phyloP scores from a whole-genome alignment of 2,797 vertebrate species.

The Myotis daubentonii region DNA sequence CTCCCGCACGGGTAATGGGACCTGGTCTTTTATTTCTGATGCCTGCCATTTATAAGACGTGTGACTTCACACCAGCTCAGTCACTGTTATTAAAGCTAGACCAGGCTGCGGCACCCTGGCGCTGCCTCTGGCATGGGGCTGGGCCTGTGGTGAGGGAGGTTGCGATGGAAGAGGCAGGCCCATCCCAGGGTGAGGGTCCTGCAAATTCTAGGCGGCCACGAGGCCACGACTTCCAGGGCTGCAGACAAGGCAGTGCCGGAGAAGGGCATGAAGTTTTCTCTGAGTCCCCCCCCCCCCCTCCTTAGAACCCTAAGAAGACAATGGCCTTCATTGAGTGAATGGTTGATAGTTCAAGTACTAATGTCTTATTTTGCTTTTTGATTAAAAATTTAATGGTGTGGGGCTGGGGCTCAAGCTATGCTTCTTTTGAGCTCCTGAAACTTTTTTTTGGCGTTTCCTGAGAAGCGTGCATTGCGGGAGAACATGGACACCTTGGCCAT shows the following conservation, averaged over 20 bases:
- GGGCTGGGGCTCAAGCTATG: background rate
- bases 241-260: rapidly evolving
- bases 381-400: background rate
- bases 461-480: background rate
- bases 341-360: background rate
- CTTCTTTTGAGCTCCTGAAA: background rate
- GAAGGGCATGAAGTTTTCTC: rapidly evolving
- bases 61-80: rapidly evolving
- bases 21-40: background rate
- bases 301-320: background rate
- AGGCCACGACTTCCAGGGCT: background rate
- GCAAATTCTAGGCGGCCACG: rapidly evolving
- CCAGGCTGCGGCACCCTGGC: rapidly evolving
- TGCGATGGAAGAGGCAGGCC: rapidly evolving
- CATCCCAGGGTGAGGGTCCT: rapidly evolving
- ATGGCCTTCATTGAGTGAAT: background rate
- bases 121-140: background rate
- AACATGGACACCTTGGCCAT: background rate
- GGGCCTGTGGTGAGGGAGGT: rapidly evolving
- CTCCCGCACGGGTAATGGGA: rapidly evolving
- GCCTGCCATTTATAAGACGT: rapidly evolving
- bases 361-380: background rate
- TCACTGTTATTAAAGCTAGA: rapidly evolving
- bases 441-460: background rate
- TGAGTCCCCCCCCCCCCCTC: rapidly evolving